Evolutionary conservation across 2,797 vertebrate species (phyloP), one percentile per base, ranked within the genome.

Genomic region (Pagetopsis macropterus): DNA sequence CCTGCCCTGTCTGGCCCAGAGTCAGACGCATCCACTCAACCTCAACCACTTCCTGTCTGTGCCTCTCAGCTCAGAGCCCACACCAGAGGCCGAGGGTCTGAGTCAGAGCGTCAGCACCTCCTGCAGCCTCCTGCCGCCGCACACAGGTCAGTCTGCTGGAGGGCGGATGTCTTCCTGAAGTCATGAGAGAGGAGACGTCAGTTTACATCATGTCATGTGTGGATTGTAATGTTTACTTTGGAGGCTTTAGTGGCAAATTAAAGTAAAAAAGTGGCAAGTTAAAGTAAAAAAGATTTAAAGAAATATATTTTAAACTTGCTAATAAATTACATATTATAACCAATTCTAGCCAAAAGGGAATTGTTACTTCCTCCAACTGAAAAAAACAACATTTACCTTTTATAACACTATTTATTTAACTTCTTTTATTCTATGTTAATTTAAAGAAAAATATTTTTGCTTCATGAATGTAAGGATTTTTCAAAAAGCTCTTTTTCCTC

Each of bases 41-140:
- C 95, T 99, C 91, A 97, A 95, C 93, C 96, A 96, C 76, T 97
- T 97, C 73, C 95, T 96, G 0, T 97, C 96, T 0, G 95, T 97
- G 70, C 95, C 94, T 76, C 92, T 94, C 84, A 93, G 83, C 79
- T 93, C 91, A 0, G 92, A 92, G 73, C 76, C 89, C 86, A 94
- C 94, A 86, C 85, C 90, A 27, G 87, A 91, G 14, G 77, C 75
- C 5, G 80, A 91, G 45, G 76, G 33, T 60, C 70, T 91, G 75
- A 88, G 75, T 94, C 84, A 95, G 93, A 87, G 92, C 79, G 90
- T 95, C 80, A 93, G 93, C 64, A 92, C 95, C 41, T 94, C 95
- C 81, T 90, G 94, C 14, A 93, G 94, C 75, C 88, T 95, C 62
- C 90, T 94, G 70, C 85, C 90, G 27, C 93, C 92, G 19, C 89